Evolutionary conservation across 2,113 vertebrate species (phyloP).

Genomic region (cattle (Bos taurus)): ARS-UCD2.0 NC_037346.1:17787501-17788000

Average conservation of each 20-base stretch:
- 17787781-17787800: conserved; percentile 97
- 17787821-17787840: conserved; percentile 87
- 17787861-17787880: conserved; percentile 90
- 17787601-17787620: conserved; percentile 74
- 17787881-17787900: conserved; percentile 85
- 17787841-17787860: conserved; percentile 91
- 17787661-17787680: conserved; percentile 71
- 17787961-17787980: conserved; percentile 96
- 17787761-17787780: conserved; percentile 97
- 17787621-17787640: conserved; percentile 73
- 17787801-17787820: conserved; percentile 93
- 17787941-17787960: conserved; percentile 99
- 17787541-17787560: conserved; percentile 55
- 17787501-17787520: neutral
- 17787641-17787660: conserved; percentile 77
- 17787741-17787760: conserved; percentile 93
- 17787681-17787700: conserved; percentile 78
- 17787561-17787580: conserved; percentile 78
- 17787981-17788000: conserved; percentile 90
- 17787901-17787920: conserved; percentile 83
- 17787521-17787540: neutral
- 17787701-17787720: conserved; percentile 92
- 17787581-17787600: conserved; percentile 62
- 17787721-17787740: conserved; percentile 89
- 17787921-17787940: conserved; percentile 98